These are phyloP conservation scores for Drosophila flavopinicola DNA, from an alignment of 2,888 invertebrate species.

Conservation along the genomic window DNA sequence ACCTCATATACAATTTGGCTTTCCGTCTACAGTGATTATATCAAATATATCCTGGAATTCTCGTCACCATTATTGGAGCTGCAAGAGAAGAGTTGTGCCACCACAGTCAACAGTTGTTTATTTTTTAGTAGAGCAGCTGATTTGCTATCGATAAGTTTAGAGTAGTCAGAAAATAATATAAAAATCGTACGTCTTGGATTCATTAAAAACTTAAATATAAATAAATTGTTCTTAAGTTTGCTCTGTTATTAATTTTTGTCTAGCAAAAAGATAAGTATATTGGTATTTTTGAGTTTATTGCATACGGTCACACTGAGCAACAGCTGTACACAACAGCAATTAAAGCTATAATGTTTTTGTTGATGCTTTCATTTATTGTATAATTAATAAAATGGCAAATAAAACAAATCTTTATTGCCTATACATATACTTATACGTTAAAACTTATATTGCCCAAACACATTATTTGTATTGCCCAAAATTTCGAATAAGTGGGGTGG, in stretches of 20 bases:
- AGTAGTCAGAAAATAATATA: not conserved
- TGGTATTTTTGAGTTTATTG: not conserved
- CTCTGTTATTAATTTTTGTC: too few relatives aligned
- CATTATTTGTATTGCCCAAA: not conserved
- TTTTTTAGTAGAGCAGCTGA: too few relatives aligned
- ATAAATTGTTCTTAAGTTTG: not conserved
- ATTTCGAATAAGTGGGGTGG: constrained; percentile 6
- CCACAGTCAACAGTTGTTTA: too few relatives aligned
- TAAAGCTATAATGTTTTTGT: not conserved
- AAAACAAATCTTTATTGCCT: not conserved
- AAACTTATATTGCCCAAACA: too few relatives aligned
- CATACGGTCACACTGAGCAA: not conserved
- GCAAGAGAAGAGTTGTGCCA: too few relatives aligned
- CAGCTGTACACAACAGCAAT: not conserved
- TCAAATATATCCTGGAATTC: too few relatives aligned
- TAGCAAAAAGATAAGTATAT: too few relatives aligned
- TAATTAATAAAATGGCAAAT: not conserved
- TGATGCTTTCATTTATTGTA: too few relatives aligned
- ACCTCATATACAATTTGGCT: too few relatives aligned
- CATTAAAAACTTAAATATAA: not conserved
- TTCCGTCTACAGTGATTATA: too few relatives aligned
- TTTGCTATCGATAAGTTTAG: too few relatives aligned
- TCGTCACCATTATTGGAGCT: too few relatives aligned
- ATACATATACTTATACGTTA: not conserved
- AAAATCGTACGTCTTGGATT: not conserved